Evolutionary conservation across 2,113 vertebrate species (phyloP), one percentile per base, ranked within the genome.

Genomic region (Phoenicopterus ruber): DNA sequence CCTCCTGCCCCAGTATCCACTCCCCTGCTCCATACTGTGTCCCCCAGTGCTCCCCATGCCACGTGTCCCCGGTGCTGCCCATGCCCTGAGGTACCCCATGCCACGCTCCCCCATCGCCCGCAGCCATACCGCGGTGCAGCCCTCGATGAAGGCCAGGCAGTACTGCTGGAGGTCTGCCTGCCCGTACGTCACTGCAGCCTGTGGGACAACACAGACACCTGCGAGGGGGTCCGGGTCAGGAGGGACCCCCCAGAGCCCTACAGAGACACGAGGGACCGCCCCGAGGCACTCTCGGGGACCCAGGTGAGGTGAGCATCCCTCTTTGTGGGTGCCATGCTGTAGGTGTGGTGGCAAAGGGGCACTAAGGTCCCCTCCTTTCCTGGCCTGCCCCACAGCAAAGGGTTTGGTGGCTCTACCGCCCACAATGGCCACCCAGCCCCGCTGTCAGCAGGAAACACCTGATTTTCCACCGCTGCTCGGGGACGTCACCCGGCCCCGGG

Each of bases 181-280:
- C n/a, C 98, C 98, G 4, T 98, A 99, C 73, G 98, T 98, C 88
- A 98, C 98, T 0, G 98, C 98, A 46, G 98, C 98, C 98, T 98
- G 96, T 38, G 81, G 85, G 83, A 86, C 46, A 91, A 67, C 55
- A 93, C 5, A 42, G 62, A 86, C 50, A 88, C 26, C 21, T 87
- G 55, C 3, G 1, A 82, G 46, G 17, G n/a, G 6, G 34, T 19
- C 22, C 1, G 1, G 25, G 17, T 22, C 40, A 65, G n/a, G 15
- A 83, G 2, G 32, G 10, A 66, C 10, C 10, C 16, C 34, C 1
- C 73, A 65, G 72, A 93, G 31, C 46, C 29, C 44, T 40, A 7
- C 34, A 79, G 63, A 66, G 55, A 66, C 13, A 34, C 15, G 42
- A 42, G 42, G 42, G 42, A 42, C 42, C 12, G 42, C 15, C 42